phyloP scores from a whole-genome alignment of 2,797 vertebrate genomes.

The Urophycis tenuis region DNA sequence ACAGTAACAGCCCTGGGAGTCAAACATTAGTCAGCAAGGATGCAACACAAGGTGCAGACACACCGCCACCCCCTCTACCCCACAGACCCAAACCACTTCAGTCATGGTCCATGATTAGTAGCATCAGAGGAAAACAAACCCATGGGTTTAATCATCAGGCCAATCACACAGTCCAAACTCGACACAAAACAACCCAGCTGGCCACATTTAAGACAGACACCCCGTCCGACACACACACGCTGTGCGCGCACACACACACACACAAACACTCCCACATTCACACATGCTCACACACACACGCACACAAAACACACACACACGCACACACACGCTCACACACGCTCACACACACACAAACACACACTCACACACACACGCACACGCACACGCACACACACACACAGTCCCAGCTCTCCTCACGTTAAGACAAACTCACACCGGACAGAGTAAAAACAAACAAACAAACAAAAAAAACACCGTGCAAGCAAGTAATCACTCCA shows the following conservation, averaged over 20 bases:
- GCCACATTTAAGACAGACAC: constrained; percentile 33
- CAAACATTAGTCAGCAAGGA: constrained; percentile 55
- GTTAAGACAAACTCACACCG: constrained; percentile 8
- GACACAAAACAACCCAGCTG: not conserved
- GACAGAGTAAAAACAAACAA: constrained; percentile 20
- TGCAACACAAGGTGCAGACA: constrained; percentile 33
- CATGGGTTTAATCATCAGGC: constrained; percentile 3
- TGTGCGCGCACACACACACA: constrained; percentile 10
- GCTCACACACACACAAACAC: too few species aligned
- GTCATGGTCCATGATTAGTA: constrained; percentile 45
- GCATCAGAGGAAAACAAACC: constrained; percentile 23
- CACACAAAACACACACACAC: constrained; percentile 39
- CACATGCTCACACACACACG: constrained; percentile 2
- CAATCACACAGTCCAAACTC: constrained; percentile 27
- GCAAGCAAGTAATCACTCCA: constrained; percentile 60
- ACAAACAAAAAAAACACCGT: too few species aligned
- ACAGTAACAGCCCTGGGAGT: constrained; percentile 46
- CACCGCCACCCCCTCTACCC: not conserved
- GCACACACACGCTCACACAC: constrained; percentile 2
- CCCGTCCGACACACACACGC: constrained; percentile 10
- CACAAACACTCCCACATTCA: constrained; percentile 6
- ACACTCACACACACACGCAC: constrained; percentile 11
- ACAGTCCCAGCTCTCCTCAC: not conserved
- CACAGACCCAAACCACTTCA: constrained; percentile 22
- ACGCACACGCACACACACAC: constrained; percentile 10